Conservation (phyloP, 1,140 invertebrate species). For the Caenorhabditis briggsae region DNA sequence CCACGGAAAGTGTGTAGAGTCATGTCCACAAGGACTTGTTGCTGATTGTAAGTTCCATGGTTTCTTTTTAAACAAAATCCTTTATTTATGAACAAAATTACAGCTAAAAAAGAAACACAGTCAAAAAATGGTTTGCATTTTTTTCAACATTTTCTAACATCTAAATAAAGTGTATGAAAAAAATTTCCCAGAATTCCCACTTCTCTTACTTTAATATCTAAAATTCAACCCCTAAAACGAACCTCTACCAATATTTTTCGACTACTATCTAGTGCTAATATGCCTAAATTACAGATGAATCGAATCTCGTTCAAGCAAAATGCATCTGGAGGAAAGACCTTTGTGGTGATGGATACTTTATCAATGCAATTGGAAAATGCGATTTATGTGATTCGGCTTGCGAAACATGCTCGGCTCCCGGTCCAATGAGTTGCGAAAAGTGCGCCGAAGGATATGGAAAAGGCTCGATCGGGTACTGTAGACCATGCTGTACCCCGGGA, state of each 20-base stretch:
- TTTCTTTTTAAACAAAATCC: not conserved
- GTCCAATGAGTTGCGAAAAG: slow-evolving; percentile 71
- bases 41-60: slow-evolving; percentile 73
- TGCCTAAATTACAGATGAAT: slow-evolving; percentile 64
- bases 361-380: slow-evolving; percentile 67
- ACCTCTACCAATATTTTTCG: no score
- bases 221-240: no score
- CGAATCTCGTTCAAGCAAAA: slow-evolving; percentile 72
- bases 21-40: slow-evolving; percentile 72
- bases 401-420: slow-evolving; percentile 75
- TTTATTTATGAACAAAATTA: no score
- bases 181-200: no score
- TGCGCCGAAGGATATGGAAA: slow-evolving; percentile 74
- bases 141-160: no score
- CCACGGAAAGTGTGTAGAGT: slow-evolving; percentile 76
- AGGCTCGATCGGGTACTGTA: slow-evolving; percentile 73
- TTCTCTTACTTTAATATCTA: no score
- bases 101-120: no score
- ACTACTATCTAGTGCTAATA: no score
- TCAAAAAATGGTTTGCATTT: no score
- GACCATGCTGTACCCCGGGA: slow-evolving; percentile 70
- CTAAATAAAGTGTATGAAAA: no score
- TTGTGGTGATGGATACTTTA: slow-evolving; percentile 73
- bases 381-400: slow-evolving; percentile 74
- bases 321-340: slow-evolving; percentile 73